Evolutionary conservation across 2,113 vertebrate species (phyloP), one percentile per base, ranked within the genome.

Genomic region (Ctenomys sociabilis): DNA sequence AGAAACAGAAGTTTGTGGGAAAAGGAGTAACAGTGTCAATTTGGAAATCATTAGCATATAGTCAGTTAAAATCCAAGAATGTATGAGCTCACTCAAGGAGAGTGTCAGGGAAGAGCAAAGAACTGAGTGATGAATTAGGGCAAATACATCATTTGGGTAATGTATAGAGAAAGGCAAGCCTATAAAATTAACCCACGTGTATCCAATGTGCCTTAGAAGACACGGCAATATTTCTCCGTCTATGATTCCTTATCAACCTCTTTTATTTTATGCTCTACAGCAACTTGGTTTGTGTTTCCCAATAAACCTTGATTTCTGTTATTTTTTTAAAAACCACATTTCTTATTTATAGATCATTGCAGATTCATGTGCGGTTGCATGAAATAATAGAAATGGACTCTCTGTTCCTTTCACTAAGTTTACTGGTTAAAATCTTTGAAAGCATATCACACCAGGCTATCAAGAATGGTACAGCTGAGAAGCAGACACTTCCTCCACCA

Each of bases 21-120:
- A 88, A 84, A 81, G 6, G 43, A 40, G 26, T 73, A 59, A 93
- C 49, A 63, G 1, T 81, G 81, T 57, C 86, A 93, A 16, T 84
- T 83, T 91, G 32, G 32, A 91, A 91, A 57, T 91, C 10, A 64
- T 93, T 93, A 88, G 32, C 66, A 86, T 59, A 40, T 16, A 91
- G 10, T 9, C 57, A 80, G 19, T 63, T 83, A 88, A 80, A 89
- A 63, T 10, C 1, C 22, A 59, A 90, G 59, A 89, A 77, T 37
- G 1, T 19, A 30, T 78, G 21, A 91, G 37, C 24, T 92, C 22
- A 59, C 22, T 88, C 83, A 93, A 28, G 45, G 54, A 91, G 61
- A 95, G 24, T 88, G 45, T 68, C 57, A 75, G 68, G 88, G 54
- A 63, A 82, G 17, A 72, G 6, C 14, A 66, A 3, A 72, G 77